Conservation (phyloP, 2,797 vertebrate species). For the Coracias cyanogaster region DNA sequence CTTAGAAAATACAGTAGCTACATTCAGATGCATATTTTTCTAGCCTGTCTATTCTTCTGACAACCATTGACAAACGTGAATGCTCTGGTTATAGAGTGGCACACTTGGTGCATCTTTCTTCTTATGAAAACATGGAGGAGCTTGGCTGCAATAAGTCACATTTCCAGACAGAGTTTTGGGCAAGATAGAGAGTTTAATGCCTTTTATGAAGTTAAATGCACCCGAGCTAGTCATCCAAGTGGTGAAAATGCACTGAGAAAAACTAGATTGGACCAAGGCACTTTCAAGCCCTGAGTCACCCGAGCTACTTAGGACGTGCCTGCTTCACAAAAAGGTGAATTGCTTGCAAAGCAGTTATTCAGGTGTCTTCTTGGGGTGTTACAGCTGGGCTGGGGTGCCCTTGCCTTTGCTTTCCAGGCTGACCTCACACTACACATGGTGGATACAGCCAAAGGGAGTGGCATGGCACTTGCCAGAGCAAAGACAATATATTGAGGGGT, state of each 20-base stretch:
- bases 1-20: constrained; percentile 44
- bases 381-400: neutral
- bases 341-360: neutral
- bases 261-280: neutral
- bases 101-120: rapidly evolving
- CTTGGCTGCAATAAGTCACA: neutral
- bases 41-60: neutral
- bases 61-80: neutral
- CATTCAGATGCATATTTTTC: neutral
- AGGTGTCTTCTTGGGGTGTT: neutral
- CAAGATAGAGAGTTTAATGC: neutral
- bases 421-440: rapidly evolving
- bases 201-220: neutral
- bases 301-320: rapidly evolving
- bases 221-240: neutral
- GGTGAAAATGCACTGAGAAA: neutral
- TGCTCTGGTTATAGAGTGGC: neutral
- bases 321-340: neutral
- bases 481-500: neutral
- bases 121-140: neutral
- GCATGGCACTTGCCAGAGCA: neutral
- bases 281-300: neutral
- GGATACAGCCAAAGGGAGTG: neutral
- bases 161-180: neutral
- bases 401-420: neutral